A percentile compares a stretch with the other conserved stretches of the same genome.
Evolutionary conservation across 2,113 vertebrate genomes (phyloP).

Genomic region (Apteryx mantelli): DNA sequence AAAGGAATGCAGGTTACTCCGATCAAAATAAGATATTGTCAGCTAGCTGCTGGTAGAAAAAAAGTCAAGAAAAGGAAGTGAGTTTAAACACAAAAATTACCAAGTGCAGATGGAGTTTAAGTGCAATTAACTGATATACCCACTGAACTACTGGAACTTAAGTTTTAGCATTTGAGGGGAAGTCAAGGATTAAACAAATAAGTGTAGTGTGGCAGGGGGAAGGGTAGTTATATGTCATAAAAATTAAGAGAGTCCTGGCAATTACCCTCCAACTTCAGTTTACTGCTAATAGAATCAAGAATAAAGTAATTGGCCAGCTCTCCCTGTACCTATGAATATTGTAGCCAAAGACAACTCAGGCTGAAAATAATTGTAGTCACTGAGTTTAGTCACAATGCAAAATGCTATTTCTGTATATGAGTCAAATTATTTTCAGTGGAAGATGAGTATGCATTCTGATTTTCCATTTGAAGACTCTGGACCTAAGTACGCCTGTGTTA

Average conservation of each 20-base stretch:
- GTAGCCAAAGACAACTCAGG: background rate
- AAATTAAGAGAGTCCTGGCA: background rate
- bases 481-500: background rate
- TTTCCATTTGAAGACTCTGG: background rate
- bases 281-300: background rate
- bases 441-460: background rate
- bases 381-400: background rate
- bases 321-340: background rate
- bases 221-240: background rate
- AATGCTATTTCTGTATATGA: background rate
- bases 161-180: background rate
- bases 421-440: background rate
- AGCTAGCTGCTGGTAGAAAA: background rate
- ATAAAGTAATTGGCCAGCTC: background rate
- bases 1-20: rapidly evolving
- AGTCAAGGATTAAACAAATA: background rate
- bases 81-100: background rate
- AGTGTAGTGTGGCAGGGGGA: background rate
- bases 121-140: background rate
- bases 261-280: background rate
- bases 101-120: background rate
- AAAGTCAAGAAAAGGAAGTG: rapidly evolving
- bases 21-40: background rate
- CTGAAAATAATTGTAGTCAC: background rate
- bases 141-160: background rate